phyloP scores from a whole-genome alignment of 2,888 invertebrate species.

The Brenthis ino region DNA sequence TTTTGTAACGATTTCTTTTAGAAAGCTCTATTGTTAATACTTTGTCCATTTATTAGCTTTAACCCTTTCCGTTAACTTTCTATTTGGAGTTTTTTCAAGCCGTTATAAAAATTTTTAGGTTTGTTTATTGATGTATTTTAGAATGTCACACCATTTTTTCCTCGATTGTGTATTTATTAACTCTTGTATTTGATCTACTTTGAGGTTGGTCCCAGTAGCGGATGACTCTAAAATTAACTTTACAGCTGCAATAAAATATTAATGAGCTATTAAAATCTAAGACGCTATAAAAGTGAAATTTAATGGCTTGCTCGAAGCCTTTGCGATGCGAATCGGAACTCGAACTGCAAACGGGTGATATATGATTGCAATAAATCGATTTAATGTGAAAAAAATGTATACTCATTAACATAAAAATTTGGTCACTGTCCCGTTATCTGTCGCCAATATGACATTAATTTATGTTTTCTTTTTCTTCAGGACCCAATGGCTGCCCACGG shows the following conservation, averaged over 20 bases:
- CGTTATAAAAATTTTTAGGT: constrained; percentile 37
- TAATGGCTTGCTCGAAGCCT: constrained; percentile 68
- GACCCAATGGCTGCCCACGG: constrained; percentile 97
- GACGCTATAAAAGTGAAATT: constrained; percentile 80
- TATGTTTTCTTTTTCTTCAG: constrained; percentile 82
- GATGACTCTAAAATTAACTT: constrained; percentile 79
- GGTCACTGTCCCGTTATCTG: constrained; percentile 24
- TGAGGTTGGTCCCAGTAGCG: constrained; percentile 72
- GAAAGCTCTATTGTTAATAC: constrained; percentile 66
- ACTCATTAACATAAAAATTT: constrained; percentile 36
- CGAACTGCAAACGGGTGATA: constrained; percentile 62
- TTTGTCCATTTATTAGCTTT: constrained; percentile 62
- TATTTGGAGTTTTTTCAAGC: constrained; percentile 5
- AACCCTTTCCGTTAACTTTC: constrained; percentile 75
- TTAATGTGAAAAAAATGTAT: constrained; percentile 45
- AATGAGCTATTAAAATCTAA: constrained; percentile 80
- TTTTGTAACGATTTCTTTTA: constrained; percentile 68
- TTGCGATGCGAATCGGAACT: constrained; percentile 62
- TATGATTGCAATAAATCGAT: constrained; percentile 72
- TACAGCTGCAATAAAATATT: constrained; percentile 76
- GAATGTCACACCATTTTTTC: constrained; percentile 34
- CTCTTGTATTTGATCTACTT: constrained; percentile 62
- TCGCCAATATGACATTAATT: constrained; percentile 39
- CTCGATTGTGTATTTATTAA: constrained; percentile 43
- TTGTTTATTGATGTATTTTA: constrained; percentile 34